Percentiles rank a stretch among this genome's conserved stretches.
Conservation (phyloP, 2,113 vertebrate genomes). For the Bubo blakistoni region DNA sequence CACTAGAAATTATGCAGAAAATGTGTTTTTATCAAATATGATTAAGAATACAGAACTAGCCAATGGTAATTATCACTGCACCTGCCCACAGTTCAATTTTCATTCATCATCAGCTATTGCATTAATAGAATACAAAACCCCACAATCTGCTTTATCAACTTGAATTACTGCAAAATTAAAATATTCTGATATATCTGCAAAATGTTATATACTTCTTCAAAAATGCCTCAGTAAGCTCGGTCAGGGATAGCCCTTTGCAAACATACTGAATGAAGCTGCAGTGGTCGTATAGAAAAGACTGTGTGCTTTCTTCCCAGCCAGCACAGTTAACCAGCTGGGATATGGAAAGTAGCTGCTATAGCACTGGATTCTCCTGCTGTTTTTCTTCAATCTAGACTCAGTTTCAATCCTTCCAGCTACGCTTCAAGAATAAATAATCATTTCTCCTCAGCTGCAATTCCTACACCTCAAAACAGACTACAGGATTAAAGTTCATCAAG, state of each 20-base stretch:
- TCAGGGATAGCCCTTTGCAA: neutral
- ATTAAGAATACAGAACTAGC: neutral
- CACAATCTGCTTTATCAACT: neutral
- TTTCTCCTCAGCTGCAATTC: neutral
- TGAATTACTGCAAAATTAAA: neutral
- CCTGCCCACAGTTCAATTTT: neutral
- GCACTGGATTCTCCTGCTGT: neutral
- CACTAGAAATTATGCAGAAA: neutral
- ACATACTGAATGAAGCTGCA: neutral
- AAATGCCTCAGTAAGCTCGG: neutral
- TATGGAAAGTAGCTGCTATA: neutral
- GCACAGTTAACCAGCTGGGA: neutral
- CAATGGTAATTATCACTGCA: neutral
- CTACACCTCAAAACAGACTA: neutral
- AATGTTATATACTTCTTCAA: neutral
- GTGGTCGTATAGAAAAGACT: neutral
- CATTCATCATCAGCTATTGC: neutral
- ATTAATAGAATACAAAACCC: neutral
- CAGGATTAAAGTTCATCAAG: neutral
- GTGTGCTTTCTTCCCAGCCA: neutral
- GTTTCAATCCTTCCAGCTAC: neutral
- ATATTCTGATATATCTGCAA: neutral
- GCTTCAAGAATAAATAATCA: neutral
- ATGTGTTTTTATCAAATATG: neutral
- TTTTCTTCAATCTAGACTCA: neutral